Percentiles rank a stretch among this genome's conserved stretches.
These are phyloP conservation scores for Bradypodion pumilum DNA, from an alignment of 2,797 vertebrate species.

Conservation along the genomic window DNA sequence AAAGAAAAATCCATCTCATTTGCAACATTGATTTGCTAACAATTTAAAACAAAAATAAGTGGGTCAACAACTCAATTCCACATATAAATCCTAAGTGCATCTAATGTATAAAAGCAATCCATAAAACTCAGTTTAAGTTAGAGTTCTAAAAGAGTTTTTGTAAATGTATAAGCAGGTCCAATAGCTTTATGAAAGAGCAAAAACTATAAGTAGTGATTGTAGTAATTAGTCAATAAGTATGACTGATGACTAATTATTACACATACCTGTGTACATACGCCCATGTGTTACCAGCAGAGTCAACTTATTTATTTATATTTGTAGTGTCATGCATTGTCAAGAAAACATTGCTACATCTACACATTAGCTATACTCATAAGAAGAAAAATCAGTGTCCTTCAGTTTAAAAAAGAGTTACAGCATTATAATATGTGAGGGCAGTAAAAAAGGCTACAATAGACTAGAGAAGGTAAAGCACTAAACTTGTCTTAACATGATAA, in stretches of 20 bases:
- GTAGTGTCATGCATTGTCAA: not conserved
- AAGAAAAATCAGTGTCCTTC: not conserved
- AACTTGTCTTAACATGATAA: conserved; percentile 13
- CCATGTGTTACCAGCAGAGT: conserved; percentile 3
- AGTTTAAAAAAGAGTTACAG: not conserved
- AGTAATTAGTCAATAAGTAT: not conserved
- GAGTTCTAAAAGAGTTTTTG: not conserved
- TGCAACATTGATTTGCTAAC: not conserved
- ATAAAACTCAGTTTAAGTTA: not conserved
- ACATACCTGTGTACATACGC: not conserved
- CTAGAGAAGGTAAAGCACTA: conserved; percentile 43
- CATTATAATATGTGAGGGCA: not conserved
- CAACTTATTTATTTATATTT: conserved; percentile 13
- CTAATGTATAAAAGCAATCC: not conserved
- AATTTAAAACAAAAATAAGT: not conserved
- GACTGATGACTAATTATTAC: conserved; percentile 34
- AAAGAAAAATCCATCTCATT: not conserved
- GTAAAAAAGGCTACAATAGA: conserved; percentile 34
- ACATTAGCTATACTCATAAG: not conserved
- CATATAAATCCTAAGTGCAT: not conserved
- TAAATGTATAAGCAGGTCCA: conserved; percentile 21
- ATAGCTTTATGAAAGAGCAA: conserved; percentile 11
- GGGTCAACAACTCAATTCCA: not conserved
- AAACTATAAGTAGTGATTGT: conserved; percentile 25
- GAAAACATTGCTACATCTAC: not conserved